Evolutionary conservation across 2,797 vertebrate species (phyloP).

Genomic region (Gobio occitaniae): DNA sequence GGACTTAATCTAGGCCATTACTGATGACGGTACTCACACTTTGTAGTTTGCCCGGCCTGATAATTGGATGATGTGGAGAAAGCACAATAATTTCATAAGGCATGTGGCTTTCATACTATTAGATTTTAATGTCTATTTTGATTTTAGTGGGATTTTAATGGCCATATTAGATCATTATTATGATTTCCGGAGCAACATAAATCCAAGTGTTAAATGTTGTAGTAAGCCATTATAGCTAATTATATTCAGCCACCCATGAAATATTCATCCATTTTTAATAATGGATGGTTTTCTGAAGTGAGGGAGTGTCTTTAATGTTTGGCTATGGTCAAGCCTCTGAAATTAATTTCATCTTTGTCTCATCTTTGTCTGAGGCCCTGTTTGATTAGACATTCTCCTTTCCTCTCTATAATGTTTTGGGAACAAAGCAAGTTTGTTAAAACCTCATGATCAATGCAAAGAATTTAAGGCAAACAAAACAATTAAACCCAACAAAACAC

Average conservation of each 20-base stretch:
- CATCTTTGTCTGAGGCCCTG: background rate
- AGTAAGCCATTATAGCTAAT: constrained; percentile 10
- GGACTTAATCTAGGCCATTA: background rate
- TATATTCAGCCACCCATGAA: constrained; percentile 1
- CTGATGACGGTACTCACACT: background rate
- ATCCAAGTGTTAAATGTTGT: constrained; percentile 14
- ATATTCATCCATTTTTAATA: constrained; percentile 21
- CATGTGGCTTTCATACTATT: background rate
- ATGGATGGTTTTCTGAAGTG: background rate
- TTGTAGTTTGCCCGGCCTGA: background rate
- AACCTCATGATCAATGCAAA: background rate
- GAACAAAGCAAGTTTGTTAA: background rate
- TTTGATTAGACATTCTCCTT: background rate
- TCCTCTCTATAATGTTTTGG: background rate
- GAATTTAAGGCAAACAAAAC: background rate
- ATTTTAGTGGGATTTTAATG: background rate
- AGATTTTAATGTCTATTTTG: background rate
- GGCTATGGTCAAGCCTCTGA: background rate
- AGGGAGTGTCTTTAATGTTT: constrained; percentile 2
- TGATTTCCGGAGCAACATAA: constrained; percentile 2
- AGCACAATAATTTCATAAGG: background rate
- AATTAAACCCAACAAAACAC: too few relatives aligned
- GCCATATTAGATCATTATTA: background rate
- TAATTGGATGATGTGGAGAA: background rate
- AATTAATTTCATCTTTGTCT: background rate